Base-by-base conservation (phyloP, 2,888 invertebrate species). In the Thelaira solivaga region DNA sequence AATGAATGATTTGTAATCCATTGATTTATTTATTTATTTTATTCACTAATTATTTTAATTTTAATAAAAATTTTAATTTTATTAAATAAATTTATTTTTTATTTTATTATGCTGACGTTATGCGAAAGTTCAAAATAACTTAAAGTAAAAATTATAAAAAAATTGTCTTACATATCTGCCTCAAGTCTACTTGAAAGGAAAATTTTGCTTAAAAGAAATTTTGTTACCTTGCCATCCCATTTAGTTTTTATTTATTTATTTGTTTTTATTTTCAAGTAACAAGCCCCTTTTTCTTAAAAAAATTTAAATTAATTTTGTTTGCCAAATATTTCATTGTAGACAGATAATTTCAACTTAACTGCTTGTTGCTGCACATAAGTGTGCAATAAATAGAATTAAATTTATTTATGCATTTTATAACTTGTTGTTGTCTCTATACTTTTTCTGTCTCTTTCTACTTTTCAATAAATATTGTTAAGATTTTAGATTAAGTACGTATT, bases 401-500 rank as follows among this genome's bases (percentile, higher is more conserved):
- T 43, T 43, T 49, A 22, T 34, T 24, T 24, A 31, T 53, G 53
- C 31, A 53, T 8, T 24, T 34, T 20, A 45, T 2, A 43, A 55
- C 1, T 31, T 20, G 13, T 43, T 34, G 24, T 8, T 36, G 36
- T 29, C 7, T 26, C n/a, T 26, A n/a, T n/a, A n/a, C n/a, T n/a
- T n/a, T n/a, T 34, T 36, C 8, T 36, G 36, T 29, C 7, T 26
- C n/a, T 26, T 45, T 36, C 45, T 8, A 20, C 1, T 8, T 62
- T 18, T 79, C 80, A 10, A 81, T 59, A 62, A 59, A 74, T 5
- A n/a, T 76, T 64, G n/a, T 65, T 81, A 16, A 81, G 80, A 49
- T 39, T 79, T 16, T 79, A 57, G 78, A 71, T 71, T 68, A 75
- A 49, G 43, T 64, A 59, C 39, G 36, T 65, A 41, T 49, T 26